Evolutionary conservation across 1,140 invertebrate species (phyloP).

Genomic region (Atopsyche davidsoni): DNA sequence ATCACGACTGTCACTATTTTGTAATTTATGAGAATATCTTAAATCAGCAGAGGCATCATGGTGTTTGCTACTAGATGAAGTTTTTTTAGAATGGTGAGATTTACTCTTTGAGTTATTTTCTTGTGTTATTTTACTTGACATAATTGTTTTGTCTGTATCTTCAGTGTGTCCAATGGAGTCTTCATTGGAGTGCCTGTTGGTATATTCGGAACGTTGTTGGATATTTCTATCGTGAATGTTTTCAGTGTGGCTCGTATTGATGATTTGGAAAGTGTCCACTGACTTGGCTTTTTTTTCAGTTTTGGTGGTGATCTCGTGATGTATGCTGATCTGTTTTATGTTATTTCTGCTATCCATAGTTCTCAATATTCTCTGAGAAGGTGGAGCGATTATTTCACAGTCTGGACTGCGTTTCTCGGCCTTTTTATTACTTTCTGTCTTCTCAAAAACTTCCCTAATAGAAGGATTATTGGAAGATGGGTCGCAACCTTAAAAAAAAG

Average conservation of each 20-base stretch:
- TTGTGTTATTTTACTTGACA: no score
- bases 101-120: neutral
- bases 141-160: slow-evolving; percentile 2
- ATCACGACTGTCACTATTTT: slow-evolving; percentile 24
- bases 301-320: slow-evolving; percentile 12
- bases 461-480: slow-evolving; percentile 31
- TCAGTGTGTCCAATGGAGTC: slow-evolving; percentile 7
- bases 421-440: slow-evolving; percentile 12
- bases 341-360: slow-evolving; percentile 30
- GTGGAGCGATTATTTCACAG: slow-evolving; percentile 19
- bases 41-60: no score
- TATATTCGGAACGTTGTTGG: slow-evolving; percentile 11
- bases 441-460: slow-evolving; percentile 29
- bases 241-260: neutral
- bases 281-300: slow-evolving; percentile 10
- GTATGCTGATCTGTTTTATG: slow-evolving; percentile 25
- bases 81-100: neutral
- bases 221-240: slow-evolving; percentile 1
- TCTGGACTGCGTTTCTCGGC: neutral
- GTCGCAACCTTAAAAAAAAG: slow-evolving; percentile 30
- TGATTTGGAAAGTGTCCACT: no score
- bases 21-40: no score
- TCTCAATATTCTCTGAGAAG: slow-evolving; percentile 31
- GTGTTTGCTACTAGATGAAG: no score
- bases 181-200: neutral